These are phyloP conservation scores for Campopleginae sp. DNA, from an alignment of 2,888 invertebrate species.

Conservation along the genomic window DNA sequence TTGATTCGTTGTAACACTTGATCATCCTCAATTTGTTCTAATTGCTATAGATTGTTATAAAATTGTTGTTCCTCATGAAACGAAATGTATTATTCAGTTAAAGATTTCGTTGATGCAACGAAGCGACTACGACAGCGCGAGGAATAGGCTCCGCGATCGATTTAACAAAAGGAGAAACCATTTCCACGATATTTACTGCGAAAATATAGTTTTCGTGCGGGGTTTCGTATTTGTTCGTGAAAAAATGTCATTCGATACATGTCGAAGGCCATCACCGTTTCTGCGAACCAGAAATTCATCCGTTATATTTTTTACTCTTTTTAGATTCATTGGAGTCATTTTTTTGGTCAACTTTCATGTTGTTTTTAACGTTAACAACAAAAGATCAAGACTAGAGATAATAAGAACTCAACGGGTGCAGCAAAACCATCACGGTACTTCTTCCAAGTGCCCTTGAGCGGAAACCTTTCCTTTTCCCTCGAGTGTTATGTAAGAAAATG, in stretches of 20 bases:
- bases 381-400: conserved; percentile 16
- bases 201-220: not conserved
- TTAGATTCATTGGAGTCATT: not conserved
- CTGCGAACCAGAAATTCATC: not conserved
- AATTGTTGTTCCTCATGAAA: not conserved
- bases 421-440: conserved; percentile 18
- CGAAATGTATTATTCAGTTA: not conserved
- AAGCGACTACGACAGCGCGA: not conserved
- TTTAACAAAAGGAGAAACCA: not conserved
- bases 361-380: conserved; percentile 31
- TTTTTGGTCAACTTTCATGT: not conserved
- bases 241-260: not conserved
- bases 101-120: conserved; percentile 47
- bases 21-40: too few relatives aligned
- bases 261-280: not conserved
- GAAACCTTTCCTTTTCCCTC: conserved; percentile 42
- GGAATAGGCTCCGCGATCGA: not conserved
- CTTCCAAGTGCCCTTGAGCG: conserved; percentile 41
- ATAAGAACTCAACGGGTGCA: conserved; percentile 28
- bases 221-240: not conserved
- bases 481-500: conserved; percentile 30
- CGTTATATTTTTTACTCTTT: not conserved
- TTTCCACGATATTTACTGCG: not conserved
- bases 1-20: too few relatives aligned
- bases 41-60: not conserved